Evolutionary conservation across 2,113 vertebrate species (phyloP).

Genomic region (Calyptommatus sinebrachiatus): DNA sequence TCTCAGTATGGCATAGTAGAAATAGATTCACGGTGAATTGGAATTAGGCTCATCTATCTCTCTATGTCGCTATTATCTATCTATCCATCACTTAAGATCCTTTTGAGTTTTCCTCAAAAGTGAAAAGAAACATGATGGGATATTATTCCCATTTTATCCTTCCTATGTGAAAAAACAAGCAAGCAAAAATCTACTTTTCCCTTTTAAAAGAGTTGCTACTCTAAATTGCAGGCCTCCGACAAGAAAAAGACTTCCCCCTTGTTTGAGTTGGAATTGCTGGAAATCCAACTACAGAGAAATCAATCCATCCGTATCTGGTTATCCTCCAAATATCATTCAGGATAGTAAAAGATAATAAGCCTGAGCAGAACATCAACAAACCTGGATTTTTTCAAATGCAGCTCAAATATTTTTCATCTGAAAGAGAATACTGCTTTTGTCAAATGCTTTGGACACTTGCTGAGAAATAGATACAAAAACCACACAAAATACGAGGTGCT

Average conservation of each 20-base stretch:
- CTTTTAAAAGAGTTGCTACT: not conserved
- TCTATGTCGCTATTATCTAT: too few species aligned
- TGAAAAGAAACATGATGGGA: too few species aligned
- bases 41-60: too few species aligned
- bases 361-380: constrained; percentile 67
- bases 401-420: constrained; percentile 57
- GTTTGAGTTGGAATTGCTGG: constrained; percentile 42
- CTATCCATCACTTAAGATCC: too few species aligned
- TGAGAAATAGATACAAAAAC: constrained; percentile 62
- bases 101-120: too few species aligned
- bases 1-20: too few species aligned
- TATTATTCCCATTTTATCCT: not conserved
- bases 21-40: too few species aligned
- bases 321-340: constrained; percentile 62
- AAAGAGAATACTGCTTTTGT: constrained; percentile 58
- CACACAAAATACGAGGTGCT: constrained; percentile 65
- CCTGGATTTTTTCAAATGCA: constrained; percentile 63
- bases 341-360: constrained; percentile 67
- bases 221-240: not conserved
- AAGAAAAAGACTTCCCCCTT: not conserved
- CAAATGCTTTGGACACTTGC: constrained; percentile 48
- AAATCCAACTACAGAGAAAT: constrained; percentile 51
- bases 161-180: not conserved
- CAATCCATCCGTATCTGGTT: constrained; percentile 62
- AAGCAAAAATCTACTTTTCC: not conserved